Evolutionary conservation across 2,888 invertebrate species (phyloP).

Genomic region (Rotaria magnacalcarata): DNA sequence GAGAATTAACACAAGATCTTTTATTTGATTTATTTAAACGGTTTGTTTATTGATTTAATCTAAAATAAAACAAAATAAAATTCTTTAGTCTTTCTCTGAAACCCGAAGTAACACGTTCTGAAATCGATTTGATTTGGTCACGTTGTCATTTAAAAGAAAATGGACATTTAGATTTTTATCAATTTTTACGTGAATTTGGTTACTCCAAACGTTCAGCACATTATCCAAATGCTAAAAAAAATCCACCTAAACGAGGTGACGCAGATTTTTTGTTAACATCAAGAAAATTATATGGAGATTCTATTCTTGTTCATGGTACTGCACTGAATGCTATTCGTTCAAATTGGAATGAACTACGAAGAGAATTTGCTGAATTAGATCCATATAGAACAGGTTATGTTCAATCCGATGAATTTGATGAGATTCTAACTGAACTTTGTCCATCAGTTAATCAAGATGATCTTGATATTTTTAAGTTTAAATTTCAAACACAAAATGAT

Average conservation of each 20-base stretch:
- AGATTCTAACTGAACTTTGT: conserved; percentile 56
- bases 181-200: conserved; percentile 59
- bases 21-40: conserved; percentile 37
- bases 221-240: conserved; percentile 58
- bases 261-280: conserved; percentile 57
- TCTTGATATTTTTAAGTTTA: conserved; percentile 51
- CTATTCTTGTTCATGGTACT: conserved; percentile 57
- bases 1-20: conserved; percentile 54
- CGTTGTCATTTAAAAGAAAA: conserved; percentile 58
- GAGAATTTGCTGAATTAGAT: conserved; percentile 57
- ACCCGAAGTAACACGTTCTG: conserved; percentile 56
- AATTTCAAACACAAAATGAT: conserved; percentile 52
- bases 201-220: conserved; percentile 55
- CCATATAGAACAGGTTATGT: conserved; percentile 56
- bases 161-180: conserved; percentile 55
- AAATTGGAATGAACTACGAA: conserved; percentile 51
- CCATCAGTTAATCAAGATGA: conserved; percentile 56
- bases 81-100: conserved; percentile 49
- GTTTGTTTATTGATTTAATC: not conserved
- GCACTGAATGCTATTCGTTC: not conserved
- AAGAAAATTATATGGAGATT: conserved; percentile 57
- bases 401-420: conserved; percentile 55
- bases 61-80: not conserved
- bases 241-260: conserved; percentile 57
- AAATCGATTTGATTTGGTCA: conserved; percentile 57